A percentile compares a stretch with the other conserved stretches of the same genome.
Conservation (phyloP, 2,888 invertebrate genomes). For the Lydus trimaculatus region DNA sequence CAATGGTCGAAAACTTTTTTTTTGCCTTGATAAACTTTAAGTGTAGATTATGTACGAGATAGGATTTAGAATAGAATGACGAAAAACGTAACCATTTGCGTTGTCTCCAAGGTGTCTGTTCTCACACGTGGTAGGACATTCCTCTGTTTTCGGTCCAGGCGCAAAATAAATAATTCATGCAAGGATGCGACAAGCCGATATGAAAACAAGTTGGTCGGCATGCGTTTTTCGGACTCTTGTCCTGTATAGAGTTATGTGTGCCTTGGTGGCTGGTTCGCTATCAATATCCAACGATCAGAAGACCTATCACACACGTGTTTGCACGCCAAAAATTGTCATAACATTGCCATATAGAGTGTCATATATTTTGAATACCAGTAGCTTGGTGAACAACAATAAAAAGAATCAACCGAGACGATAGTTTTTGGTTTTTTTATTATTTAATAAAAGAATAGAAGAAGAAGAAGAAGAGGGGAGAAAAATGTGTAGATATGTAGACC, state of each 20-base stretch:
- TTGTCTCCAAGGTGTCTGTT: slow-evolving; percentile 46
- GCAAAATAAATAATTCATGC: slow-evolving; percentile 58
- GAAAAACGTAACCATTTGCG: slow-evolving; percentile 25
- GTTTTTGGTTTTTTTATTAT: not conserved
- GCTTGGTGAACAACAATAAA: not conserved
- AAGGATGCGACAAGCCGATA: slow-evolving; percentile 55
- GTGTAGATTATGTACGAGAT: not conserved
- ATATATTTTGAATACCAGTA: slow-evolving; percentile 6
- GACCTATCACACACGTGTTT: slow-evolving; percentile 51
- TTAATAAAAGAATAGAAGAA: not conserved
- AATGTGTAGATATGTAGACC: slow-evolving; percentile 35
- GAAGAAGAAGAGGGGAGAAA: not conserved
- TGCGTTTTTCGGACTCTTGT: slow-evolving; percentile 58
- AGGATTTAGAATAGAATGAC: not conserved
- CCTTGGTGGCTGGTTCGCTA: slow-evolving; percentile 48
- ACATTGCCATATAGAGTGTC: slow-evolving; percentile 31
- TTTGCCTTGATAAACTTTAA: not conserved
- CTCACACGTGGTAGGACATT: slow-evolving; percentile 46
- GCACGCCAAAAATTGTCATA: slow-evolving; percentile 55
- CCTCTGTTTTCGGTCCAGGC: slow-evolving; percentile 43
- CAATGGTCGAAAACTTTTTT: not conserved
- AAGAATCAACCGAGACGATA: not conserved
- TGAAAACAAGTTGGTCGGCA: slow-evolving; percentile 57
- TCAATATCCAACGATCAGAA: slow-evolving; percentile 53
- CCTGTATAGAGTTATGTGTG: slow-evolving; percentile 57